Percentiles rank a stretch among this genome's conserved stretches.
These are phyloP conservation scores for Darevskia mixta DNA, from an alignment of 2,797 vertebrate genomes.

Conservation along the genomic window DNA sequence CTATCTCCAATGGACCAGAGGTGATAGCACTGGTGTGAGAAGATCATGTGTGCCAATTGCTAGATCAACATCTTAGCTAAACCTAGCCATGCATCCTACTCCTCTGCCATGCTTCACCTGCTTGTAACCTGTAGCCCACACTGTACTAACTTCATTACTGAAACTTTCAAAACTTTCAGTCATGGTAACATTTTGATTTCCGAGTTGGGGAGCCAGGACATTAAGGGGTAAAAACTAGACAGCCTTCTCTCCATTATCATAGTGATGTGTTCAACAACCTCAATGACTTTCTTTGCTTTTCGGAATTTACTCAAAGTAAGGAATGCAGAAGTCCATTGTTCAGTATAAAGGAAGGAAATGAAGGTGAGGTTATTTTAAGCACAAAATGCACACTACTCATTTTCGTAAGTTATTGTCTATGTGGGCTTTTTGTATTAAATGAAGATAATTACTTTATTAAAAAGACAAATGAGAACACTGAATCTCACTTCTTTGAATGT, in stretches of 20 bases:
- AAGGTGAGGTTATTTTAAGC: slow-evolving; percentile 8
- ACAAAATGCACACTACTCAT: not conserved
- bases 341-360: slow-evolving; percentile 6
- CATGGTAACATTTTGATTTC: no score
- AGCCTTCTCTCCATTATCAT: not conserved
- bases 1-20: no score
- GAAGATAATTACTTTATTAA: not conserved
- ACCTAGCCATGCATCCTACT: no score
- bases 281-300: not conserved
- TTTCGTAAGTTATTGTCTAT: not conserved
- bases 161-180: not conserved
- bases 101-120: no score
- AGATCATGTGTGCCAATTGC: no score
- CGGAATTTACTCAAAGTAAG: not conserved
- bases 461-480: not conserved
- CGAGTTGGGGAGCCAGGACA: not conserved
- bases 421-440: slow-evolving; percentile 5
- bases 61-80: no score
- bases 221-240: not conserved
- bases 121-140: no score
- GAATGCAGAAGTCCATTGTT: slow-evolving; percentile 14
- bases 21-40: no score
- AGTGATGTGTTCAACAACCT: not conserved
- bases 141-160: no score
- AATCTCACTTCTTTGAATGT: not conserved